Evolutionary conservation across 2,797 vertebrate species (phyloP), one percentile per base, ranked within the genome.

Genomic region (Australoheros facetus): DNA sequence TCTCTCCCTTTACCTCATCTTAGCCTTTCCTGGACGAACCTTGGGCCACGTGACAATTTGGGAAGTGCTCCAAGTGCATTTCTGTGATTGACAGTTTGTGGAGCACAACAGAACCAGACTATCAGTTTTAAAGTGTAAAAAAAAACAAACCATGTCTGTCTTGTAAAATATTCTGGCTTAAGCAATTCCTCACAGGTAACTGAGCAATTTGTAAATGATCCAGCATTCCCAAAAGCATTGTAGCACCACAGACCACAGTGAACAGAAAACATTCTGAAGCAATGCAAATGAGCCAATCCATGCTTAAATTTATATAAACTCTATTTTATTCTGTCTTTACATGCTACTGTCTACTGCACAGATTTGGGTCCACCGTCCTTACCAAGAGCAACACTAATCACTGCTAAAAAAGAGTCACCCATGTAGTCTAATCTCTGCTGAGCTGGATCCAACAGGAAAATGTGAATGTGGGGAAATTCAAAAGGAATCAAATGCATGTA

Each of bases 1-100:
- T 39, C 62, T 55, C 85, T 91, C 93, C 96, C 95, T 94, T 94
- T 93, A 80, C 91, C 82, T 85, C 84, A 89, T 82, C 87, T 74
- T 71, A 62, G 4, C 53, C 55, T 64, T 54, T 13, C 53, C 62
- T 79, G 81, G 80, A 81, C 42, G 14, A 80, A 51, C 80, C 57
- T 57, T 76, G 53, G 73, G 58, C 66, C 48, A 74, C 76, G 56
- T 60, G 56, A 54, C 83, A 19, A 48, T 83, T 84, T 83, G 19
- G 82, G 53, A 82, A 56, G 54, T 28, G 3, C 73, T 79, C 56
- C 56, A 14, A 81, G 72, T 78, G 70, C 71, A 85, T 80, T 64
- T 87, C 39, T 70, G 42, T 39, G 55, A 79, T 37, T 59, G 45
- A 77, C 23, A 62, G 69, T 75, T 80, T 62, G 59, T 71, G 58